Percentiles rank a stretch among this genome's conserved stretches.
These are phyloP conservation scores for Momotus momota DNA, from an alignment of 2,797 vertebrate genomes.

Conservation along the genomic window DNA sequence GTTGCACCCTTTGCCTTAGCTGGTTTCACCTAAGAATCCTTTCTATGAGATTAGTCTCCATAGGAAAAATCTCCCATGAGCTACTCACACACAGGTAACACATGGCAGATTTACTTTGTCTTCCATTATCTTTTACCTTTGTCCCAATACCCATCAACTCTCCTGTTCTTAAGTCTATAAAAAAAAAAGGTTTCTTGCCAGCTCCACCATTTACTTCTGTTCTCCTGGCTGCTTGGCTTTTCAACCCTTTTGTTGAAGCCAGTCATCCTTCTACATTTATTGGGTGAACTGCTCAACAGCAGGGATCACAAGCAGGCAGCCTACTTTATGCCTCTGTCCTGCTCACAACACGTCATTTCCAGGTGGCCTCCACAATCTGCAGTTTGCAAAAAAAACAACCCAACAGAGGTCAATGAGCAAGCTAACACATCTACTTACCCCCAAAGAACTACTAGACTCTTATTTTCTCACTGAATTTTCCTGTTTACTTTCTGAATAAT, in stretches of 20 bases:
- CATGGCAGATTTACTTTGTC: not conserved
- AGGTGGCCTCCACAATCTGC: not conserved
- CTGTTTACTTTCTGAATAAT: not conserved
- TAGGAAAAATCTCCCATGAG: not conserved
- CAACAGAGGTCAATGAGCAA: not conserved
- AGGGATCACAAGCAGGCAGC: not conserved
- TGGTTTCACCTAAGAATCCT: not conserved
- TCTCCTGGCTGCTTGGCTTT: not conserved
- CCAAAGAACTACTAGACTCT: not conserved
- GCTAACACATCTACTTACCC: not conserved
- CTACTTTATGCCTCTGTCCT: not conserved
- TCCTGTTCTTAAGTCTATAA: not conserved
- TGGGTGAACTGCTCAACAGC: not conserved
- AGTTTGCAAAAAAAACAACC: not conserved
- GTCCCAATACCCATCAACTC: not conserved
- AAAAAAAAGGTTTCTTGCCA: not conserved
- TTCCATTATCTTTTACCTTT: not conserved
- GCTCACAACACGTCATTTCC: not conserved
- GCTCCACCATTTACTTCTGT: not conserved
- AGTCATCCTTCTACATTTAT: not conserved
- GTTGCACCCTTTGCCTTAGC: not conserved
- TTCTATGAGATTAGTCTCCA: not conserved
- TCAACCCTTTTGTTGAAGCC: not conserved
- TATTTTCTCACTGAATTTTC: not conserved
- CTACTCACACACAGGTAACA: not conserved